phyloP scores from a whole-genome alignment of 2,888 invertebrate genomes.

The Teinopalpus imperialis region DNA sequence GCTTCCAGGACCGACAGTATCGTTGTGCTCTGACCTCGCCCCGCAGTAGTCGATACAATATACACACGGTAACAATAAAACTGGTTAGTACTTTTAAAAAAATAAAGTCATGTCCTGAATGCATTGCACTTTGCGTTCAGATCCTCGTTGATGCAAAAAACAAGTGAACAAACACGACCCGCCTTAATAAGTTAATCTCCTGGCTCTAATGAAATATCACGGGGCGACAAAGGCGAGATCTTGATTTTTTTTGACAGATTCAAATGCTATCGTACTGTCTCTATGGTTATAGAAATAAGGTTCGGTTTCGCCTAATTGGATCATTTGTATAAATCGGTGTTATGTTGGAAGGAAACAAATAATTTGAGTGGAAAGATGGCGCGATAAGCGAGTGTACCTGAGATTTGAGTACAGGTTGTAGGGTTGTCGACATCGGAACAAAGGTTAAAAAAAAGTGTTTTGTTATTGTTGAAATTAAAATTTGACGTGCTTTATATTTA shows the following conservation, averaged over 20 bases:
- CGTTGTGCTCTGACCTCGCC: too few relatives aligned
- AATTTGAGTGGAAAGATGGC: constrained; percentile 59
- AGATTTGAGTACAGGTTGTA: constrained; percentile 42
- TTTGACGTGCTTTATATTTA: too few relatives aligned
- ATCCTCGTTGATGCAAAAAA: constrained; percentile 31
- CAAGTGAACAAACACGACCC: constrained; percentile 38
- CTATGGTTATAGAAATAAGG: constrained; percentile 27
- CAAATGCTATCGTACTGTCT: constrained; percentile 8
- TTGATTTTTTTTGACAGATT: constrained; percentile 30
- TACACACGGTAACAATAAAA: too few relatives aligned
- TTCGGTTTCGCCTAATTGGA: constrained; percentile 21
- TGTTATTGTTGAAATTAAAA: too few relatives aligned
- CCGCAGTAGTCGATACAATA: too few relatives aligned
- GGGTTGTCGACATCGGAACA: constrained; percentile 51
- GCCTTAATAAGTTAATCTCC: constrained; percentile 68
- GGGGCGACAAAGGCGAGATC: constrained; percentile 51
- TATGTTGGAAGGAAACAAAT: constrained; percentile 54
- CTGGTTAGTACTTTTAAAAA: constrained; percentile 4
- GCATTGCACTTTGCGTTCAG: constrained; percentile 6
- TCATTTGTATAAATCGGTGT: constrained; percentile 31
- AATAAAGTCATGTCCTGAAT: background rate
- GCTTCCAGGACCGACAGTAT: too few relatives aligned
- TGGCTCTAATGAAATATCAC: constrained; percentile 67
- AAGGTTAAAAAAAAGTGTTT: too few relatives aligned
- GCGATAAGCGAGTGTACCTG: constrained; percentile 62